Base-by-base conservation (phyloP, 2,888 invertebrate genomes). In the Temnothorax rugatulus region DNA sequence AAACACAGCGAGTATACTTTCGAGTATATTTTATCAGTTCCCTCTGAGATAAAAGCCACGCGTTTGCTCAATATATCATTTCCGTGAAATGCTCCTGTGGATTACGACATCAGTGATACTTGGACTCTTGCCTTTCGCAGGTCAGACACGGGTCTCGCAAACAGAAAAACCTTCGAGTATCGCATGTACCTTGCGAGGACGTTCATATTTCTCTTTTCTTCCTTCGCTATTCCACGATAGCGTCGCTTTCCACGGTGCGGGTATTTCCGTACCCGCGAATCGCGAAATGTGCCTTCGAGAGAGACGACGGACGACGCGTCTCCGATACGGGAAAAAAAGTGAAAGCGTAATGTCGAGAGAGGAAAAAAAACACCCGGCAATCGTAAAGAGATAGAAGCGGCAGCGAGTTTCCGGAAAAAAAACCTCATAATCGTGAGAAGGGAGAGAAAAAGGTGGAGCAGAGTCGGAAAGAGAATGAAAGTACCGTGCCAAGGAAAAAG, bases 151-250 rank as follows among this genome's bases (percentile, higher is more conserved):
- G 29, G 21, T 61, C 34, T 81, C 73, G 74, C 54, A 59, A 73
- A 74, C 74, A 66, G 64, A 84, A 82, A 73, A 74, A 47, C 68
- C 74, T 82, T 81, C 77, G 81, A 82, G 82, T 63, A 84, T 68
- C 52, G 79, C 84, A 50, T 63, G 9, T 25, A 68, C 71, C 82
- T 54, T 77, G 66, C 34, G 73, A 66, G 64, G 64, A 57, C 69
- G 82, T 84, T 83, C 61, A 83, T 85, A 85, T 89, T 89, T 89
- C 77, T 63, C 64, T 54, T 84, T 82, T 59, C 77, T 50, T 47
- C 66, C 54, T 47, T 44, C 9, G 34, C 4, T 34, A 34, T 34
- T 34, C 29, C 29, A 29, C 29, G 29, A 29, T 29, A 29, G 34
- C n/a, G 64, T 64, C 64, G 13, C 38, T 61, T 41, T 18, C 21